Evolutionary conservation across 2,113 vertebrate species (phyloP).

Genomic region (Trinectes maculatus): DNA sequence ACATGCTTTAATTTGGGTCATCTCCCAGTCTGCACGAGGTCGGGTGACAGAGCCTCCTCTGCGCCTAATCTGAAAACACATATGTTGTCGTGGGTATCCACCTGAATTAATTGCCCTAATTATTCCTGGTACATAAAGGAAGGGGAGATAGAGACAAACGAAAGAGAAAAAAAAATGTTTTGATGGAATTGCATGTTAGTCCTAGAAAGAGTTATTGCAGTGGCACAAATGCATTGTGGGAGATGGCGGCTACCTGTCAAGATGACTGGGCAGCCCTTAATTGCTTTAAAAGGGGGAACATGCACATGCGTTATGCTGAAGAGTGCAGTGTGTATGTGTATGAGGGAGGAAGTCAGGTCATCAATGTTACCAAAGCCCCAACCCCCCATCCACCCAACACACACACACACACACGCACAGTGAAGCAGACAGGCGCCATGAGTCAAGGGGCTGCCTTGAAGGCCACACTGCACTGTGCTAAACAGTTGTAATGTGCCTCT

Average conservation of each 20-base stretch:
- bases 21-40: conserved; percentile 71
- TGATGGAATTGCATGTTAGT: conserved; percentile 18
- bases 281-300: conserved; percentile 71
- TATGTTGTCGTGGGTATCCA: conserved; percentile 73
- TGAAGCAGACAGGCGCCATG: conserved; percentile 60
- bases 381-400: conserved; percentile 38
- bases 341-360: conserved; percentile 35
- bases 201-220: conserved; percentile 34
- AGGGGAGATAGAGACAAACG: conserved; percentile 22
- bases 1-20: conserved; percentile 81
- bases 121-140: conserved; percentile 70
- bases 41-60: conserved; percentile 63
- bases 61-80: conserved; percentile 77
- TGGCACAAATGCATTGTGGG: conserved; percentile 54
- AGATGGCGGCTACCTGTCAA: conserved; percentile 72
- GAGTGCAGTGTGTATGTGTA: conserved; percentile 26
- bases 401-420: not conserved
- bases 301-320: conserved; percentile 59
- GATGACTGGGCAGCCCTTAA: conserved; percentile 67
- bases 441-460: conserved; percentile 52
- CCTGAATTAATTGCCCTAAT: conserved; percentile 83
- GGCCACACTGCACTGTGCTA: conserved; percentile 5
- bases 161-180: not conserved
- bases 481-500: conserved; percentile 24
- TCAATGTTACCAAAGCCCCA: conserved; percentile 54